These are phyloP conservation scores for Oncorhynchus nerka DNA, from an alignment of 2,113 vertebrate species.

Conservation along the genomic window DNA sequence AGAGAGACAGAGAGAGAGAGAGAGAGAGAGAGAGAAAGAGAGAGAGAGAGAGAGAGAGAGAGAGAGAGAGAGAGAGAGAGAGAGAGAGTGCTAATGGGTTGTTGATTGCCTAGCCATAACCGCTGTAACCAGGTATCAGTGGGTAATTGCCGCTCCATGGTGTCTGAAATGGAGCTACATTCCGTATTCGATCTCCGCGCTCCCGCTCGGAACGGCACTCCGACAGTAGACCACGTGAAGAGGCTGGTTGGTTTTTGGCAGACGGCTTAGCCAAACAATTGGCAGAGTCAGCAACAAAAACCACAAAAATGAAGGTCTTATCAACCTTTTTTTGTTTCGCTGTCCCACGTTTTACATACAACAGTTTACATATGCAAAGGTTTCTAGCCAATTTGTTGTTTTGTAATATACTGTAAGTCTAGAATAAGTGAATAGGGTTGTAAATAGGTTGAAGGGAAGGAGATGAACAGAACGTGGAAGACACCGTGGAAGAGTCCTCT, in stretches of 20 bases:
- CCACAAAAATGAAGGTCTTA: constrained; percentile 11
- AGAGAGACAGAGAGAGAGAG: no score
- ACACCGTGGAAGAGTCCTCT: neutral
- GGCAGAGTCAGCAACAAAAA: constrained; percentile 3
- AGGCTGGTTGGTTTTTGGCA: neutral
- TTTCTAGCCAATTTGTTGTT: neutral
- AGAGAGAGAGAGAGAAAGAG: no score
- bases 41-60: fast-evolving
- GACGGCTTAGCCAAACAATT: constrained; percentile 4
- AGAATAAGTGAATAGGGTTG: no score
- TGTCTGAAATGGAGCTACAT: constrained; percentile 66
- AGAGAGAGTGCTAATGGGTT: constrained; percentile 62
- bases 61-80: no score
- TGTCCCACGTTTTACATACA: neutral
- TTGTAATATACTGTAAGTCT: neutral
- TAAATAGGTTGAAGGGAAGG: neutral
- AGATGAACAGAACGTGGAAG: neutral
- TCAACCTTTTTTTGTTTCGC: neutral
- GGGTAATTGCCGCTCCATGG: constrained; percentile 69
- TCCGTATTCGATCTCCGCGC: constrained; percentile 54
- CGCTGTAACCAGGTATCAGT: constrained; percentile 67
- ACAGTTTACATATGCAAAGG: neutral
- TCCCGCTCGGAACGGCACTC: constrained; percentile 2
- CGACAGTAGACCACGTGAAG: constrained; percentile 2
- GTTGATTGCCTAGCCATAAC: constrained; percentile 64